Evolutionary conservation across 2,888 invertebrate species (phyloP).

Genomic region (Ophion ventricosus): DNA sequence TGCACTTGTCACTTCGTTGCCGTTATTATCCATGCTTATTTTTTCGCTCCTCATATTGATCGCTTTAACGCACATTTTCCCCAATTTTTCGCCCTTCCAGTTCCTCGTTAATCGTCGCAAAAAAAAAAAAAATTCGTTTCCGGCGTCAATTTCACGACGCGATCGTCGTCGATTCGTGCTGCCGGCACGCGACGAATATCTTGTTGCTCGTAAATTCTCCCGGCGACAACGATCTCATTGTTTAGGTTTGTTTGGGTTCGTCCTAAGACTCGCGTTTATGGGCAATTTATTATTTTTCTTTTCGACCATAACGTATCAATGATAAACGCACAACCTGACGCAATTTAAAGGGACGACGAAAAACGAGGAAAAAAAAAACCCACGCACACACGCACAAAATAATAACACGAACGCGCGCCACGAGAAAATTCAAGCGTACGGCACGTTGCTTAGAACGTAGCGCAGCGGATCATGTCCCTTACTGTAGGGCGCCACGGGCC

Average conservation of each 20-base stretch:
- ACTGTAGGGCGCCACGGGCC: conserved; percentile 80
- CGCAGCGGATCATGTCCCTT: conserved; percentile 69
- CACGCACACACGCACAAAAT: background rate
- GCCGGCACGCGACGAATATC: background rate
- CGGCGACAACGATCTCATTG: conserved; percentile 25
- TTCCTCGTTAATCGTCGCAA: background rate
- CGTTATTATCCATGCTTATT: conserved; percentile 77
- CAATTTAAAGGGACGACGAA: background rate
- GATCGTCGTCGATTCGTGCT: conserved; percentile 2
- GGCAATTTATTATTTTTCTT: background rate
- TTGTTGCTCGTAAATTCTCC: conserved; percentile 20
- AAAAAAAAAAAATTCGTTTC: background rate
- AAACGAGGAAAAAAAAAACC: background rate
- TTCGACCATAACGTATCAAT: background rate
- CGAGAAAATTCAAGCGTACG: background rate
- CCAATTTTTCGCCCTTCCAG: background rate
- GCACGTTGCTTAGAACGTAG: conserved; percentile 3
- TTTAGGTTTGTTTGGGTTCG: conserved; percentile 6
- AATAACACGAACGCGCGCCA: background rate
- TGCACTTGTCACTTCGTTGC: conserved; percentile 70
- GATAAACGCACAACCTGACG: too few relatives aligned
- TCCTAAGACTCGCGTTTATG: too few relatives aligned
- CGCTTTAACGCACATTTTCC: conserved; percentile 80
- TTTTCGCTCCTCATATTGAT: conserved; percentile 79
- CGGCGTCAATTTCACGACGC: background rate